Evolutionary conservation across 2,113 vertebrate species (phyloP).

Genomic region (Hirundichthys speculiger): DNA sequence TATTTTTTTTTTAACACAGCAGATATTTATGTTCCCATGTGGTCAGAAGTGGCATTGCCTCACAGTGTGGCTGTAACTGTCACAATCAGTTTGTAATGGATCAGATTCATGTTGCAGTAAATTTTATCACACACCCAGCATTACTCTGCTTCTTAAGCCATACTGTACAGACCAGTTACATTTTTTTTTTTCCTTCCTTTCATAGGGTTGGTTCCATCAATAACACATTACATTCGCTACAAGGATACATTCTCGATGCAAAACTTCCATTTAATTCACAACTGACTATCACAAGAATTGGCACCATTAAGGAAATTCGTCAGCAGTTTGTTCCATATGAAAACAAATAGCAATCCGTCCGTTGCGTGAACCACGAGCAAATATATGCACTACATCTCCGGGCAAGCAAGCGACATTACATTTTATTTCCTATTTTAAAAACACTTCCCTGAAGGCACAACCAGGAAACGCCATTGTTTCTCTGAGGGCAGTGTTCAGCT

Average conservation of each 20-base stretch:
- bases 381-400: conserved; percentile 52
- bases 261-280: conserved; percentile 61
- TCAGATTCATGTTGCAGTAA: background rate
- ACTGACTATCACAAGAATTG: conserved; percentile 64
- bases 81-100: too few relatives aligned
- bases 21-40: too few relatives aligned
- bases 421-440: conserved; percentile 37
- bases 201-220: conserved; percentile 52
- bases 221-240: conserved; percentile 72
- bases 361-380: conserved; percentile 22
- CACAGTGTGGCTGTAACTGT: too few relatives aligned
- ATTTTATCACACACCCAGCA: background rate
- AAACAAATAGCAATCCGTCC: conserved; percentile 2
- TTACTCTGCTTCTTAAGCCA: background rate
- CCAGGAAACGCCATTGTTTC: conserved; percentile 70
- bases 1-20: too few relatives aligned
- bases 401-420: conserved; percentile 56
- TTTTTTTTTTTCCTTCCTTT: background rate
- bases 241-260: conserved; percentile 68
- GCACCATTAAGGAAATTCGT: conserved; percentile 58
- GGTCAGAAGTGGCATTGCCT: too few relatives aligned
- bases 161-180: too few relatives aligned
- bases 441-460: conserved; percentile 73
- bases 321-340: conserved; percentile 42
- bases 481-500: conserved; percentile 76